phyloP scores from a whole-genome alignment of 2,797 vertebrate genomes.

The Antennarius maculatus region DNA sequence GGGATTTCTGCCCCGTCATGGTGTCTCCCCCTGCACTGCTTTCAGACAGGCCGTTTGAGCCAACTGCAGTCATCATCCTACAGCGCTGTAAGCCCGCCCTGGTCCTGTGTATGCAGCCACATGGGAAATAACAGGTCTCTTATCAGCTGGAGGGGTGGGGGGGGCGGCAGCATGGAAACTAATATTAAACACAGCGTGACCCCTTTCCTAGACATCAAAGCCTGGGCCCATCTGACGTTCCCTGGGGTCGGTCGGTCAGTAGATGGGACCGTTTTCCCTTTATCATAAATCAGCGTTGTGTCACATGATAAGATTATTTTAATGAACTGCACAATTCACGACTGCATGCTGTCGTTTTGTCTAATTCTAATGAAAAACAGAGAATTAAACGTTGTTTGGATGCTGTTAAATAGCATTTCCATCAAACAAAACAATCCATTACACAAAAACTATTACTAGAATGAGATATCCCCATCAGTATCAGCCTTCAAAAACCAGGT shows the following conservation, averaged over 20 bases:
- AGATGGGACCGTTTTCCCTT: not conserved
- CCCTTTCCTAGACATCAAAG: conserved; percentile 3
- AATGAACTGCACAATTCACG: not conserved
- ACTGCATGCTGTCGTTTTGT: not conserved
- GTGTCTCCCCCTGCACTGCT: conserved; percentile 33
- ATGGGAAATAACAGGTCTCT: conserved; percentile 48
- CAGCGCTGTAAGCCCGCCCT: conserved; percentile 36
- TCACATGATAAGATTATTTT: not conserved
- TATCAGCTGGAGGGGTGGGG: not conserved
- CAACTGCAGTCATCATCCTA: conserved; percentile 37
- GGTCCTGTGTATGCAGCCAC: conserved; percentile 22
- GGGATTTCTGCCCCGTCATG: conserved; percentile 64
- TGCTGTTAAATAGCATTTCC: too few species aligned
- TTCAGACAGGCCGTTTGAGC: conserved; percentile 22
- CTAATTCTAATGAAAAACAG: not conserved
- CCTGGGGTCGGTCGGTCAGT: not conserved
- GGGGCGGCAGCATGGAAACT: conserved; percentile 15
- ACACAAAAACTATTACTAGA: too few species aligned
- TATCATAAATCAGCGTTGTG: not conserved
- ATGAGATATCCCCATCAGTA: too few species aligned
- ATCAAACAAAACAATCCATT: too few species aligned
- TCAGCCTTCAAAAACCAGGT: too few species aligned
- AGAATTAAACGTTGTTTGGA: not conserved
- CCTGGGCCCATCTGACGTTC: conserved; percentile 10
- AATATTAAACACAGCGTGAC: conserved; percentile 22